Evolutionary conservation across 92 coral and sea anemone genomes (phyloP).

Genomic region (Phymanthus crucifer): DNA sequence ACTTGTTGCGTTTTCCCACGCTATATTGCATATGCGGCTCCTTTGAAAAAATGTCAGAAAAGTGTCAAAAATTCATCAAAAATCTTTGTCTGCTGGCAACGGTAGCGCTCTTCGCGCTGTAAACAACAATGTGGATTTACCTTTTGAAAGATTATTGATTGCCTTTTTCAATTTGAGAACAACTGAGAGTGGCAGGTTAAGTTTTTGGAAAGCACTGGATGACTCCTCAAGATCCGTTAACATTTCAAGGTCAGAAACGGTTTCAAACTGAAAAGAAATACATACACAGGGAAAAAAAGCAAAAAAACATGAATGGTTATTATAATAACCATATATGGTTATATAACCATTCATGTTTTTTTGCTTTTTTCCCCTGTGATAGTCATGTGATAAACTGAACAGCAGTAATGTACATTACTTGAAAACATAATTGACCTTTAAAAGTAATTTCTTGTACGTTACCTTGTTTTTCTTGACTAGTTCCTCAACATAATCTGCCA

Average conservation of each 20-base stretch:
- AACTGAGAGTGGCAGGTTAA: constrained; percentile 1
- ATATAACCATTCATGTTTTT: too few species aligned
- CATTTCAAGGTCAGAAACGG: not conserved
- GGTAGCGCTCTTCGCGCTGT: too few species aligned
- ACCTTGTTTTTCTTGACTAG: not conserved
- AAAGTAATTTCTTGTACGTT: not conserved
- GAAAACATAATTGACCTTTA: not conserved
- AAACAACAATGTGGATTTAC: not conserved
- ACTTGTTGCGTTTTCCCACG: too few species aligned
- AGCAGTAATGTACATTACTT: not conserved
- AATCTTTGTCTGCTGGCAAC: too few species aligned
- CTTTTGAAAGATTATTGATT: not conserved
- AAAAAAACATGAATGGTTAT: too few species aligned
- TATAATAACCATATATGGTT: too few species aligned
- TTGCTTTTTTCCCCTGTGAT: too few species aligned
- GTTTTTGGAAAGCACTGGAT: not conserved
- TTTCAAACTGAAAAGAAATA: not conserved
- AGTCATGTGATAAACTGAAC: not conserved
- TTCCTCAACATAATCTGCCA: constrained; percentile 2
- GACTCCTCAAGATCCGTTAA: not conserved
- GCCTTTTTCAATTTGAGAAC: not conserved
- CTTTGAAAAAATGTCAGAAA: too few species aligned
- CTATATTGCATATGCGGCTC: too few species aligned
- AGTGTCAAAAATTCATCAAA: too few species aligned
- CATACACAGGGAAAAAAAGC: too few species aligned